Percentiles rank a stretch among this genome's conserved stretches.
Conservation (phyloP, 2,797 vertebrate genomes). For the Loriculus beryllinus region DNA sequence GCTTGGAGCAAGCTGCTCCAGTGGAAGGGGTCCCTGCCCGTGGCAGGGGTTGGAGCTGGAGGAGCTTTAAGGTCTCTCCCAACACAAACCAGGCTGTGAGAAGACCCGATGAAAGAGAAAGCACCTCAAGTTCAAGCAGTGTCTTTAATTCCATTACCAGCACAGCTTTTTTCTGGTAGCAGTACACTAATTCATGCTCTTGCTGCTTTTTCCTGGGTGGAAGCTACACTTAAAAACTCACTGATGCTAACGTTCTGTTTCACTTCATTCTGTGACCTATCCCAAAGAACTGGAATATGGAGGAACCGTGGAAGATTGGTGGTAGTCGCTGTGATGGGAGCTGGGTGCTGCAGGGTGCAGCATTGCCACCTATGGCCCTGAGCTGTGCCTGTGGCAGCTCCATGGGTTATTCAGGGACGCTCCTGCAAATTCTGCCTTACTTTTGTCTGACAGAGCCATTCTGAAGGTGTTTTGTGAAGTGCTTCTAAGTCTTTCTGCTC, state of each 20-base stretch:
- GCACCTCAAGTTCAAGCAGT: neutral
- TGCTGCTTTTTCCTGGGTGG: neutral
- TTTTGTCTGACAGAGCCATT: neutral
- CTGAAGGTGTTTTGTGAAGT: neutral
- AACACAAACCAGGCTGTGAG: neutral
- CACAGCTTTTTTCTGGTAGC: neutral
- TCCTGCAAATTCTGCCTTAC: neutral
- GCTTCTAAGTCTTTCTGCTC: neutral
- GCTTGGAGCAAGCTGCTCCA: no score
- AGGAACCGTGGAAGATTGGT: neutral
- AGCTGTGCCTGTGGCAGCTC: neutral
- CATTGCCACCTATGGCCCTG: neutral
- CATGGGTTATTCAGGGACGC: neutral
- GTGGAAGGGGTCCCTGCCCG: no score
- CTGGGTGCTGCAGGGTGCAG: neutral
- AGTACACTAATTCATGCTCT: neutral
- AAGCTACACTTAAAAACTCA: neutral
- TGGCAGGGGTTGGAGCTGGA: no score
- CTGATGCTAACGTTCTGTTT: neutral
- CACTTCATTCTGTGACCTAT: neutral
- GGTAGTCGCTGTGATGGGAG: fast-evolving
- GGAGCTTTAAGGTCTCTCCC: neutral
- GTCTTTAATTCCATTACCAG: neutral
- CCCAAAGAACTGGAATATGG: neutral
- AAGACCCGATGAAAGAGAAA: neutral